Conservation (phyloP, 2,797 vertebrate genomes). For the Hydrophis major region DNA sequence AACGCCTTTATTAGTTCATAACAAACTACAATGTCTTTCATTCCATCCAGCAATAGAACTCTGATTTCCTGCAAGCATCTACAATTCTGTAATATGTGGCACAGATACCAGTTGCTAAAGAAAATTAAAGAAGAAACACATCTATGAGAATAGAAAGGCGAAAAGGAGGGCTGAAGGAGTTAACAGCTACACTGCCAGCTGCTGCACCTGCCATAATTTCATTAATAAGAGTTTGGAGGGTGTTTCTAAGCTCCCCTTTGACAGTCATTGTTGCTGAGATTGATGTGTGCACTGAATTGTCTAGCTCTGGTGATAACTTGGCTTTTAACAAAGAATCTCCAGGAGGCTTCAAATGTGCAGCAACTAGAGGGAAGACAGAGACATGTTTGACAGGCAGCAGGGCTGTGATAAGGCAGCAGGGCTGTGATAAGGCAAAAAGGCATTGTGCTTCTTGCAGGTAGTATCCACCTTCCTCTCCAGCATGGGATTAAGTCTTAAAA, state of each 20-base stretch:
- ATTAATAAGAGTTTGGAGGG: constrained; percentile 8
- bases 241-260: constrained; percentile 18
- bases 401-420: constrained; percentile 1
- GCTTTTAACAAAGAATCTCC: constrained; percentile 15
- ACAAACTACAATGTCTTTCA: neutral
- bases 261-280: constrained; percentile 20
- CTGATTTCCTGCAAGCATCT: neutral
- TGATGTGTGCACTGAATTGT: constrained; percentile 5
- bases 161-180: neutral
- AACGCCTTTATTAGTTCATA: too few relatives aligned
- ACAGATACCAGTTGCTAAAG: neutral
- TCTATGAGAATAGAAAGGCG: neutral
- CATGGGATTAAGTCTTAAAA: neutral
- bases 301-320: constrained; percentile 21
- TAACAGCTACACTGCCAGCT: neutral
- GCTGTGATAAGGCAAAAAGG: constrained; percentile 2
- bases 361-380: neutral
- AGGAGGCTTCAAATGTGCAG: constrained; percentile 10
- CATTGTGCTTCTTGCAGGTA: neutral
- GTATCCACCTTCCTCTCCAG: neutral
- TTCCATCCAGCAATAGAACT: neutral
- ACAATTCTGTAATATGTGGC: neutral
- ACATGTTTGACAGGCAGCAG: constrained; percentile 11
- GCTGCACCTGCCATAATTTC: constrained; percentile 1
- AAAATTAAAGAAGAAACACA: neutral